These are phyloP conservation scores for Acanthurus leucopareius DNA, from an alignment of 2,797 vertebrate species.

Conservation along the genomic window DNA sequence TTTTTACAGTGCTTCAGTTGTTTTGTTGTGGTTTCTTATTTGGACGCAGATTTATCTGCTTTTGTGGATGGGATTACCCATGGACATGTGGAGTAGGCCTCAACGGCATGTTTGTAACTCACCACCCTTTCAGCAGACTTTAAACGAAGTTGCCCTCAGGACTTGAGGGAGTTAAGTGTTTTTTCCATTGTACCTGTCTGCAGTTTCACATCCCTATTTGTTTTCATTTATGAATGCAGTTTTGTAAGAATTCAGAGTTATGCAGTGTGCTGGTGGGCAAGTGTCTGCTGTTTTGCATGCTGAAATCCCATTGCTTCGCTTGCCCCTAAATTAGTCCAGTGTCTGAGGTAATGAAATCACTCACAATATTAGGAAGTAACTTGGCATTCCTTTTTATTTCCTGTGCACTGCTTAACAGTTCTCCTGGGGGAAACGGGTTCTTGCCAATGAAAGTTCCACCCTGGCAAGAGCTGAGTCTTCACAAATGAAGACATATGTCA, in stretches of 20 bases:
- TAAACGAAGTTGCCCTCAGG: slow-evolving; percentile 29
- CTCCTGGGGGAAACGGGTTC: slow-evolving; percentile 82
- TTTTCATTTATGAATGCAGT: slow-evolving; percentile 60
- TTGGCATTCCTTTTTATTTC: slow-evolving; percentile 86
- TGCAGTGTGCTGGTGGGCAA: slow-evolving; percentile 37
- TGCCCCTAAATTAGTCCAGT: slow-evolving; percentile 78
- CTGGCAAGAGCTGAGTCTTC: slow-evolving; percentile 83
- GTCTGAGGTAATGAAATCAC: slow-evolving; percentile 85
- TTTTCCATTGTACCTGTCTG: slow-evolving; percentile 14
- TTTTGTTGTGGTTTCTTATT: no score
- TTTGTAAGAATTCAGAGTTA: slow-evolving; percentile 34
- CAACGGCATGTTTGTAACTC: slow-evolving; percentile 36
- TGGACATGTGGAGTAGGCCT: no score
- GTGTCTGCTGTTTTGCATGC: slow-evolving; percentile 65
- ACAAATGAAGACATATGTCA: slow-evolving; percentile 88
- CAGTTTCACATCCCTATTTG: slow-evolving; percentile 44
- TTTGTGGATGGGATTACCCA: no score
- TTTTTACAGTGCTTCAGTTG: no score
- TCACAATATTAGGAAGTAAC: slow-evolving; percentile 84
- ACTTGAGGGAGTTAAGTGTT: slow-evolving; percentile 6
- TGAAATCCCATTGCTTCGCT: slow-evolving; percentile 70
- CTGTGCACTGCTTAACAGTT: slow-evolving; percentile 84
- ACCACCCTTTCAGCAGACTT: slow-evolving; percentile 11
- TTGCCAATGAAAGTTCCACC: slow-evolving; percentile 86
- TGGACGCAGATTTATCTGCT: no score